Percentiles rank a stretch among this genome's conserved stretches.
Conservation (phyloP, 2,888 invertebrate genomes). For the Pachliopta kotzebuea region DNA sequence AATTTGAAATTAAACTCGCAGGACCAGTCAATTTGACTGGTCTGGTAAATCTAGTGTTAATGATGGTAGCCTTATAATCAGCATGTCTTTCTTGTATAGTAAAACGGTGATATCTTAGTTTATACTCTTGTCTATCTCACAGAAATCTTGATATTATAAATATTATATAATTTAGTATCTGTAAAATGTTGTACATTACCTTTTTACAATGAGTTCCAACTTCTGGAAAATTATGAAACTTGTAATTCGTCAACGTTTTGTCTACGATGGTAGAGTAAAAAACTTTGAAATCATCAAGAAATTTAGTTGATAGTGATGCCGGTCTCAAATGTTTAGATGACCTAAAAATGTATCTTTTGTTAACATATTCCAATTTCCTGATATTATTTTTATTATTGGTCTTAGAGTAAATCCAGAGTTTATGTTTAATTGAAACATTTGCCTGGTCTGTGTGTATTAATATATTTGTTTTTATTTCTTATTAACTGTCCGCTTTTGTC, state of each 20-base stretch:
- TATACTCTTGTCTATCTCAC: not conserved
- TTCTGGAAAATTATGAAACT: not conserved
- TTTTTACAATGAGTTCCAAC: not conserved
- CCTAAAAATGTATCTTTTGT: too few species aligned
- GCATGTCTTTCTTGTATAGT: not conserved
- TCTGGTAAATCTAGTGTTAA: too few species aligned
- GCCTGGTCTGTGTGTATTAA: too few species aligned
- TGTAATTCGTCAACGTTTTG: not conserved
- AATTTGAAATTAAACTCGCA: too few species aligned
- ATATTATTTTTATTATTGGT: too few species aligned
- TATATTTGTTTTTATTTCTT: too few species aligned
- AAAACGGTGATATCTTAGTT: not conserved
- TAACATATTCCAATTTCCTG: too few species aligned
- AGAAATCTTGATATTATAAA: not conserved
- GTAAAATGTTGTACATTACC: not conserved
- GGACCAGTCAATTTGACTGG: too few species aligned
- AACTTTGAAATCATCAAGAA: conserved; percentile 6
- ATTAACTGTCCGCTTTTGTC: too few species aligned
- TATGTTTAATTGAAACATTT: too few species aligned
- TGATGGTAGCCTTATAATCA: not conserved
- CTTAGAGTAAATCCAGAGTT: too few species aligned
- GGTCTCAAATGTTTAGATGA: not conserved
- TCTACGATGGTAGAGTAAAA: conserved; percentile 6
- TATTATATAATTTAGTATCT: not conserved
- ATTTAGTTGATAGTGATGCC: not conserved